These are phyloP conservation scores for Plectropomus leopardus DNA, from an alignment of 2,113 vertebrate species.

Conservation along the genomic window DNA sequence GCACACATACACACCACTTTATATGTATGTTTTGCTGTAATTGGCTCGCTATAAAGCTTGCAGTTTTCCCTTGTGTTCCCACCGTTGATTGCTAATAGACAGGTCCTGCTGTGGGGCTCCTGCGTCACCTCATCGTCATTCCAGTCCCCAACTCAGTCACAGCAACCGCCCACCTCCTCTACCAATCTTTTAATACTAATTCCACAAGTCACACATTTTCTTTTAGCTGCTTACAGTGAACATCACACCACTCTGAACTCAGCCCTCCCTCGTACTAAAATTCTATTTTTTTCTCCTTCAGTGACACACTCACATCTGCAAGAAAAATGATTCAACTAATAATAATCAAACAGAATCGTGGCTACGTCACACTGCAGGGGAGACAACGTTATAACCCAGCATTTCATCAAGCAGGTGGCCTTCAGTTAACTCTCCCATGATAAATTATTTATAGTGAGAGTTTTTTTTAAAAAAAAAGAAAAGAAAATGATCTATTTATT, in stretches of 20 bases:
- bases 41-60: constrained; percentile 23
- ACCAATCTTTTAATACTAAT: constrained; percentile 1
- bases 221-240: neutral
- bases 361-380: neutral
- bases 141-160: neutral
- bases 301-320: neutral
- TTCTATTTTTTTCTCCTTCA: neutral
- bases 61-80: constrained; percentile 17
- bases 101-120: constrained; percentile 48
- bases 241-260: neutral
- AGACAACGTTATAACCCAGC: no score
- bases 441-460: no score
- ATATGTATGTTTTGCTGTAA: constrained; percentile 8
- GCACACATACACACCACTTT: neutral
- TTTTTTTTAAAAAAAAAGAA: no score
- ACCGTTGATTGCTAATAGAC: constrained; percentile 54
- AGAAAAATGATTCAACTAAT: neutral
- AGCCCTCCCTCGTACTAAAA: neutral
- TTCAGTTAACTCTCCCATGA: no score
- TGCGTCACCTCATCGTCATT: constrained; percentile 48
- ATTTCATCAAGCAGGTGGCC: no score
- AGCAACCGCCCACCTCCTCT: neutral
- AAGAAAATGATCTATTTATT: no score
- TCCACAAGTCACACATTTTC: constrained; percentile 2
- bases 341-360: neutral